Evolutionary conservation across 2,797 vertebrate species (phyloP), one percentile per base, ranked within the genome.

Genomic region (Peromyscus aztecus): DNA sequence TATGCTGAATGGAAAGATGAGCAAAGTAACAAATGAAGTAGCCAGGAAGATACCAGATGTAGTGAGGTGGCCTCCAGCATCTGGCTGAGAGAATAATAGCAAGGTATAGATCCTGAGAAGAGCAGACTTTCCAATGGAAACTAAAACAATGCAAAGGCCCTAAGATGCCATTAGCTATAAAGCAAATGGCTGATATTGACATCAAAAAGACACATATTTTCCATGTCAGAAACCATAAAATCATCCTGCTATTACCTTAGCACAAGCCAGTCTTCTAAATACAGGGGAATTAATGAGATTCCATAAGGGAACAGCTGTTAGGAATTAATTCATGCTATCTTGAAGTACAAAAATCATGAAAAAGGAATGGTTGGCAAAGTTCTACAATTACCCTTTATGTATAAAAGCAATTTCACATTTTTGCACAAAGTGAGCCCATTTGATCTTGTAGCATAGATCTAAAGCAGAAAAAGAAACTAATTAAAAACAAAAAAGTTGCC

Each of bases 401-500:
- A 13, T 91, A 88, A 71, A 96, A 83, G 65, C 73, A 82, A 73
- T 89, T 94, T 69, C 37, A 43, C 88, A 46, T 82, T 97, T 96
- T 94, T 92, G 5, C 10, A 78, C 49, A 43, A 90, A 85, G 55
- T 46, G 46, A 92, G 75, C 40, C 23, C 21, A 75, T 89, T 94
- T 84, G 89, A 91, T 93, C 57, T 90, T 67, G 23, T 94, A 37
- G 14, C 61, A 57, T 65, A 81, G 17, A 94, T 80, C 23, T 55
- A 84, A 91, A 91, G 2, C 59, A 94, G 46, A 94, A 90, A 95
- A 83, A 46, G 63, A 71, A 94, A 76, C 69, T 92, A 76, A 93
- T 95, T 89, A 91, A 93, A 94, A 95, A 82, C 52, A 73, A 94
- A 76, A 94, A 55, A 73, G 85, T 95, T 94, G 49, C 31, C 95